Conservation (phyloP, 2,888 invertebrate species). For the Endomychus coccineus region DNA sequence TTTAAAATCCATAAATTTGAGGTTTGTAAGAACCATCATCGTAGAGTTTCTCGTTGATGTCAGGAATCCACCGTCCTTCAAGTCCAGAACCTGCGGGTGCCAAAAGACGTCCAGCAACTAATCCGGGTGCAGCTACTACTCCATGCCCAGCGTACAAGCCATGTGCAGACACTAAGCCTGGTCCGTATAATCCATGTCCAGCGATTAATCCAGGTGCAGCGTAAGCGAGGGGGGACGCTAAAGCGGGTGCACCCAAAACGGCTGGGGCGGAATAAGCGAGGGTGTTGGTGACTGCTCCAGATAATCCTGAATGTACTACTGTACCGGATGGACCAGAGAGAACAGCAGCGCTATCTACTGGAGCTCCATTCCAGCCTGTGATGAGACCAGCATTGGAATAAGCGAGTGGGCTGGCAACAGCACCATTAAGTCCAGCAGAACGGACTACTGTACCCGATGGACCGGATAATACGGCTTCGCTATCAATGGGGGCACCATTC, state of each 20-base stretch:
- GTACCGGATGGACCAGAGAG: slow-evolving; percentile 11
- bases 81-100: slow-evolving; percentile 25
- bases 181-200: neutral
- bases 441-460: slow-evolving; percentile 1
- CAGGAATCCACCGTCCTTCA: slow-evolving; percentile 32
- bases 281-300: too few relatives aligned
- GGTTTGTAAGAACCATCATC: slow-evolving; percentile 35
- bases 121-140: too few relatives aligned
- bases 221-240: too few relatives aligned
- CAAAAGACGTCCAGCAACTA: too few relatives aligned
- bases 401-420: slow-evolving; percentile 15
- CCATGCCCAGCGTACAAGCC: neutral
- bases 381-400: slow-evolving; percentile 9
- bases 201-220: neutral
- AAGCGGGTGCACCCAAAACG: too few relatives aligned
- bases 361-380: too few relatives aligned
- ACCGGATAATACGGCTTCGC: neutral
- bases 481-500: too few relatives aligned
- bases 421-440: too few relatives aligned
- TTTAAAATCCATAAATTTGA: too few relatives aligned
- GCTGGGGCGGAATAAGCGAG: too few relatives aligned
- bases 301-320: slow-evolving; percentile 6
- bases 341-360: slow-evolving; percentile 3
- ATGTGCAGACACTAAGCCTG: neutral
- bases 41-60: slow-evolving; percentile 30